Percentiles rank a stretch among this genome's conserved stretches.
Conservation (phyloP, 2,113 vertebrate genomes). For the Mobula hypostoma region DNA sequence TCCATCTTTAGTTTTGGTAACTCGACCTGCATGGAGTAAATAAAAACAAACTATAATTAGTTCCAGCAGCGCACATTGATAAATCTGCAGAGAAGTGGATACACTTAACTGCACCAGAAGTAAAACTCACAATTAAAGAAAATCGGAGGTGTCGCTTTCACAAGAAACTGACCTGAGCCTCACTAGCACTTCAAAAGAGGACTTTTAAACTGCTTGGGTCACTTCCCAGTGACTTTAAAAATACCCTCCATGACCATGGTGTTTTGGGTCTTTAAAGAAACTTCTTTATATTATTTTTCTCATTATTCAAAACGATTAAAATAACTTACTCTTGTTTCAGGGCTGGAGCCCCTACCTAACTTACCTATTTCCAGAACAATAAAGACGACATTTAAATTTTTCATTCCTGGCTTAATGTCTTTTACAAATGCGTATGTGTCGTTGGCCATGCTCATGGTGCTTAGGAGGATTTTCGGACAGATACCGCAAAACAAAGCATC, state of each 20-base stretch:
- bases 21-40: slow-evolving; percentile 65
- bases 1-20: slow-evolving; percentile 97
- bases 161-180: slow-evolving; percentile 13
- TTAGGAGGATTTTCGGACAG: slow-evolving; percentile 42
- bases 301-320: slow-evolving; percentile 21
- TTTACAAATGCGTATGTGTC: slow-evolving; percentile 79
- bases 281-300: neutral
- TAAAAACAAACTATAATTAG: slow-evolving; percentile 30
- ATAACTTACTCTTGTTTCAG: slow-evolving; percentile 21
- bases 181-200: slow-evolving; percentile 30
- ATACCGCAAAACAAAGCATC: slow-evolving; percentile 43
- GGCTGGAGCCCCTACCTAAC: slow-evolving; percentile 49
- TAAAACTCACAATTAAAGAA: slow-evolving; percentile 19
- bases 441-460: slow-evolving; percentile 60
- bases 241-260: neutral
- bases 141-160: neutral
- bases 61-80: slow-evolving; percentile 1
- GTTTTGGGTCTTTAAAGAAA: slow-evolving; percentile 14
- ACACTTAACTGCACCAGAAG: slow-evolving; percentile 13
- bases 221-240: neutral
- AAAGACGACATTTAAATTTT: slow-evolving; percentile 98
- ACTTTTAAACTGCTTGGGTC: neutral
- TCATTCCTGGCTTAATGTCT: slow-evolving; percentile 92
- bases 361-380: slow-evolving; percentile 99
- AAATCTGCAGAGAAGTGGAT: neutral